Conservation (phyloP, 2,113 vertebrate species). For the Campylorhamphus procurvoides region DNA sequence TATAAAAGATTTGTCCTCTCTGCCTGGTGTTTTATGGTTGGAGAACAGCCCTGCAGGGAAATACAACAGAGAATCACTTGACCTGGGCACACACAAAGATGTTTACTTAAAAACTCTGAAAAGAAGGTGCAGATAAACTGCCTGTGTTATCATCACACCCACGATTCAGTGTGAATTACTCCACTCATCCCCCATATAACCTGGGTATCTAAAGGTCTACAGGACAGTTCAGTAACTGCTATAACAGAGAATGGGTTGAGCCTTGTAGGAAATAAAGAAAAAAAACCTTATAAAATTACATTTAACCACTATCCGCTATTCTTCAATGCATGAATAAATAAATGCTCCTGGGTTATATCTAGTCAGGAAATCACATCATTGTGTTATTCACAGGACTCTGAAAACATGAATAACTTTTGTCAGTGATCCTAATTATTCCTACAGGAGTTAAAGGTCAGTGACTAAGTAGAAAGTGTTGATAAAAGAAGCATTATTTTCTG, state of each 20-base stretch:
- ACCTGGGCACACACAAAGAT: neutral
- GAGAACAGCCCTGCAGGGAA: neutral
- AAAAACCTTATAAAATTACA: neutral
- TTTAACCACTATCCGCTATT: neutral
- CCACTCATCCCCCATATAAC: neutral
- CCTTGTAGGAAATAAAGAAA: neutral
- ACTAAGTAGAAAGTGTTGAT: conserved; percentile 22
- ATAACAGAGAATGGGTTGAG: neutral
- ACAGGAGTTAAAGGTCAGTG: conserved; percentile 4
- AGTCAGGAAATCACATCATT: conserved; percentile 43
- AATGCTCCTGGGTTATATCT: conserved; percentile 1
- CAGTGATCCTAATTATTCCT: conserved; percentile 49
- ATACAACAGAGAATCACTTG: neutral
- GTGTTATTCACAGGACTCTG: conserved; percentile 29
- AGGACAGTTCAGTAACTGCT: neutral
- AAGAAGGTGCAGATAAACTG: neutral
- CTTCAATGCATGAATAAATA: neutral
- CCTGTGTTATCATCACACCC: neutral
- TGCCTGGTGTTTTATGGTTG: conserved; percentile 1
- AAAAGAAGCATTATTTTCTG: conserved; percentile 30
- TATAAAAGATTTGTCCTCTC: conserved; percentile 19
- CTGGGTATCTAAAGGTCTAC: neutral
- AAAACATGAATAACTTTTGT: conserved; percentile 1
- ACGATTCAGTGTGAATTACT: neutral
- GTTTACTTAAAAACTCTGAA: conserved; percentile 11